A percentile compares a stretch with the other conserved stretches of the same genome.
These are phyloP conservation scores for Heteractis magnifica DNA, from an alignment of 92 coral and sea anemone species.

Conservation along the genomic window DNA sequence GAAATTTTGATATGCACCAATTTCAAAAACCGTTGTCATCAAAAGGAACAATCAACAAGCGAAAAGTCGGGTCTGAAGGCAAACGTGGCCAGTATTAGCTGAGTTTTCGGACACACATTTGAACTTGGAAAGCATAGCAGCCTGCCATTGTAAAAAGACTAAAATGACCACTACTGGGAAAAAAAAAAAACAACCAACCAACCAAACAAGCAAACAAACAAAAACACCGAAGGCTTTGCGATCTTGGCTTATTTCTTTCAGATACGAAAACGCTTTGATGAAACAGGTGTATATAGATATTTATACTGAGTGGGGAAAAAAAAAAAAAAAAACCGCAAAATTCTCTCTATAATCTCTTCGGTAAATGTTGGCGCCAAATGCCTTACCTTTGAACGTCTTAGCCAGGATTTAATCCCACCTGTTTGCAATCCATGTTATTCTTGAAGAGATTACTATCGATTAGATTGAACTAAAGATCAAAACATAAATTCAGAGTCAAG, in stretches of 20 bases:
- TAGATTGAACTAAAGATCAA: not conserved
- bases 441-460: not conserved
- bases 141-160: not conserved
- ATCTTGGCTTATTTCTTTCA: too few species aligned
- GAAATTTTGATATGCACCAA: too few species aligned
- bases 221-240: not conserved
- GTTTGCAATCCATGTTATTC: not conserved
- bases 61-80: too few species aligned
- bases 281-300: too few species aligned
- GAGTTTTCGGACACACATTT: too few species aligned
- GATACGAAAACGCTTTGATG: too few species aligned
- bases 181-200: not conserved
- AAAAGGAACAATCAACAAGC: too few species aligned
- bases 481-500: not conserved
- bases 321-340: too few species aligned
- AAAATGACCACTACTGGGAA: not conserved
- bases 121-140: not conserved
- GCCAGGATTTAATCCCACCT: not conserved
- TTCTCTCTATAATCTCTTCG: not conserved
- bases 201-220: not conserved
- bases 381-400: not conserved
- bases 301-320: not conserved
- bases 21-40: too few species aligned
- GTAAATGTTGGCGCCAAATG: not conserved
- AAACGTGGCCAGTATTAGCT: too few species aligned